Evolutionary conservation across 2,888 invertebrate genomes (phyloP).

Genomic region (Dusona sp.): DNA sequence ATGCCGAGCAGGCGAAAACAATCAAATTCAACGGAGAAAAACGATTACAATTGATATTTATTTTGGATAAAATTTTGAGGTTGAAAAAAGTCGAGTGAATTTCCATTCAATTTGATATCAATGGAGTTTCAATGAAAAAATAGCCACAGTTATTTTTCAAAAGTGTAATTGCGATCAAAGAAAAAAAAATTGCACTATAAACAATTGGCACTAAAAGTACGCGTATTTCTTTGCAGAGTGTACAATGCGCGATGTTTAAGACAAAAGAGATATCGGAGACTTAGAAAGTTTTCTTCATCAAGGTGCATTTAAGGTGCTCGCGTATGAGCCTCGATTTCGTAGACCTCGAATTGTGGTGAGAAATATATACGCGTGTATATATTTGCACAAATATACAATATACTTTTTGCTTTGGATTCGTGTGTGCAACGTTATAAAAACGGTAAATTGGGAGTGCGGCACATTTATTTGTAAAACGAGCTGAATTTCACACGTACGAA

Average conservation of each 20-base stretch:
- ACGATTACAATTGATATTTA: too few relatives aligned
- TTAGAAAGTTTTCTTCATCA: conserved; percentile 59
- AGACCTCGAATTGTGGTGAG: not conserved
- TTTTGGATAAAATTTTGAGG: too few relatives aligned
- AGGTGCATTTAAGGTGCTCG: conserved; percentile 30
- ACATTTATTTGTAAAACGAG: conserved; percentile 47
- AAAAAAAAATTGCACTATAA: not conserved
- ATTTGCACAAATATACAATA: conserved; percentile 21
- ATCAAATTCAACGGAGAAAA: too few relatives aligned
- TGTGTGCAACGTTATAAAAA: not conserved
- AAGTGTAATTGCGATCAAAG: not conserved
- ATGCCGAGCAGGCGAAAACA: not conserved
- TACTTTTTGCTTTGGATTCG: conserved; percentile 15
- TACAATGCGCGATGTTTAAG: conserved; percentile 25
- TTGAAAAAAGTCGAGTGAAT: too few relatives aligned
- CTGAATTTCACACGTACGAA: not conserved
- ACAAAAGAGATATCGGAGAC: conserved; percentile 61
- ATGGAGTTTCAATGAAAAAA: too few relatives aligned
- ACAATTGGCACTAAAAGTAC: not conserved
- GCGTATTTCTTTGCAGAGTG: not conserved
- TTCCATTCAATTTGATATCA: too few relatives aligned
- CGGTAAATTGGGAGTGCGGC: conserved; percentile 13
- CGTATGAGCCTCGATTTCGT: conserved; percentile 26
- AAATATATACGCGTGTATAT: not conserved
- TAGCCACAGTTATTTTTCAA: not conserved